These are phyloP conservation scores for Platysternon megacephalum DNA, from an alignment of 2,113 vertebrate genomes.

Conservation along the genomic window DNA sequence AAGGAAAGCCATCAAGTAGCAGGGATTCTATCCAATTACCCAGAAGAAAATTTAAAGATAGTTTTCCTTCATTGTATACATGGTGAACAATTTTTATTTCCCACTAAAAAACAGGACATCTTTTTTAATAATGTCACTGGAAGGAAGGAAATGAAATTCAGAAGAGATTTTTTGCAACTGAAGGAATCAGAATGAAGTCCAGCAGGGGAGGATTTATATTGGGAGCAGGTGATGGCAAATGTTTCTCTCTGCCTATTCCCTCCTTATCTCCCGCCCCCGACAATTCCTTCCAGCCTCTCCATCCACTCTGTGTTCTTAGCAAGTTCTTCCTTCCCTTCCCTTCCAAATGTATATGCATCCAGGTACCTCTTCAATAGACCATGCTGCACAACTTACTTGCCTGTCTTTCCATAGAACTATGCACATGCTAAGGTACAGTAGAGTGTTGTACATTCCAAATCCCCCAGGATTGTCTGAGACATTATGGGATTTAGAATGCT, in stretches of 20 bases:
- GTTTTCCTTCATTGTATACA: background rate
- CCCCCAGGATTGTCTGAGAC: too few relatives aligned
- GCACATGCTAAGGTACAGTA: background rate
- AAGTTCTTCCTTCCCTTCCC: background rate
- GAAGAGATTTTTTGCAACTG: background rate
- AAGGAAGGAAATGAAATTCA: background rate
- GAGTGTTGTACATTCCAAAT: background rate
- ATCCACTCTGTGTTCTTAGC: too few relatives aligned
- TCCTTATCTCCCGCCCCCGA: background rate
- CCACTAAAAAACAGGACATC: background rate
- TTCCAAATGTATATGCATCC: too few relatives aligned
- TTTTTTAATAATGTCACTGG: background rate
- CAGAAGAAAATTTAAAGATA: background rate
- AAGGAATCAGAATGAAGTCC: background rate
- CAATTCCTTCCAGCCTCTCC: too few relatives aligned
- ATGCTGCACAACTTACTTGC: background rate
- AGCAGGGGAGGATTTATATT: accelerated
- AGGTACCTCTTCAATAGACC: too few relatives aligned
- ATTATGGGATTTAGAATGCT: background rate
- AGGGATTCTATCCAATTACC: background rate
- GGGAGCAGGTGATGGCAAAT: background rate
- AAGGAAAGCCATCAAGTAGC: accelerated
- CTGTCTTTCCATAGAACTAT: background rate
- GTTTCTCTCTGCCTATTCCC: background rate
- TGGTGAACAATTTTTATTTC: background rate